These are phyloP conservation scores for Silurus aristotelis DNA, from an alignment of 2,797 vertebrate genomes.

Conservation along the genomic window DNA sequence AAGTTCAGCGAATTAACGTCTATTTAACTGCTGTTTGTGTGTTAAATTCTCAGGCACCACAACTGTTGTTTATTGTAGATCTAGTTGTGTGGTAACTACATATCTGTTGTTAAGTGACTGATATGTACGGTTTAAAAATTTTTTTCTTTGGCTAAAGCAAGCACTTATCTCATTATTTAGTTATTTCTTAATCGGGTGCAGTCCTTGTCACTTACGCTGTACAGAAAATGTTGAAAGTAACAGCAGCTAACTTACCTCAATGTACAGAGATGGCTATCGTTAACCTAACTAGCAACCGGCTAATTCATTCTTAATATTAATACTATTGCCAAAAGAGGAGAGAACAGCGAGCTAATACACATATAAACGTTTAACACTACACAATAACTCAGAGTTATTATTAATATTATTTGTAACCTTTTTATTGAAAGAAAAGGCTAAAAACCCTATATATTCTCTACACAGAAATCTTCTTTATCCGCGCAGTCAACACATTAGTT, in stretches of 20 bases:
- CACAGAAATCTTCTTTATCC: not conserved
- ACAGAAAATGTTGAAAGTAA: not conserved
- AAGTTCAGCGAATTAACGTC: too few relatives aligned
- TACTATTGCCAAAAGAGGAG: too few relatives aligned
- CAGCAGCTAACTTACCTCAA: not conserved
- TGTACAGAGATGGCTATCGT: not conserved
- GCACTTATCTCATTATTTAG: too few relatives aligned
- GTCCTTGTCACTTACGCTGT: not conserved
- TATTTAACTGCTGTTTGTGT: too few relatives aligned
- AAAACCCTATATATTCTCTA: not conserved
- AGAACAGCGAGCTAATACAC: too few relatives aligned
- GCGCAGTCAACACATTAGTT: not conserved
- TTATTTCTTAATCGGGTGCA: not conserved
- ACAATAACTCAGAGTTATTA: not conserved
- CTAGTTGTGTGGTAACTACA: not conserved
- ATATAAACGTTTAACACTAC: not conserved
- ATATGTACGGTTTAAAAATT: too few relatives aligned
- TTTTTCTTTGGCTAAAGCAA: not conserved
- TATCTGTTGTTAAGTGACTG: not conserved
- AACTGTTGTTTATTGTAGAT: not conserved
- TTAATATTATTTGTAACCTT: not conserved
- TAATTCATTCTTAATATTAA: not conserved
- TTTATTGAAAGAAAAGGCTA: not conserved
- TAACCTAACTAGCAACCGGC: not conserved
- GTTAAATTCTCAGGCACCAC: not conserved